These are phyloP conservation scores for Sebastes fasciatus DNA, from an alignment of 2,113 vertebrate genomes.

Conservation along the genomic window DNA sequence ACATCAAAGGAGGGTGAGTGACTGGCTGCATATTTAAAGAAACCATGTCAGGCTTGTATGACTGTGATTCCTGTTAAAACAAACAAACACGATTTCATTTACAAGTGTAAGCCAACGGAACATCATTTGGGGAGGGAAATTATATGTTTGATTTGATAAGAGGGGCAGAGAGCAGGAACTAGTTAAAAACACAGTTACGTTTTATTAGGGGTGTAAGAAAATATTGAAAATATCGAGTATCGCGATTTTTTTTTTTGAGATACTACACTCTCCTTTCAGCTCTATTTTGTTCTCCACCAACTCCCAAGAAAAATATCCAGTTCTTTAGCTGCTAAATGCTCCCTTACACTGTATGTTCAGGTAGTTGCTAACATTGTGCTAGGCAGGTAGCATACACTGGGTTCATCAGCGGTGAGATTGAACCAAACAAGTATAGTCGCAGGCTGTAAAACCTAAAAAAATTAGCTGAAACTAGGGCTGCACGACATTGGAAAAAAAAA, in stretches of 20 bases:
- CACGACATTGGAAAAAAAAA: background rate
- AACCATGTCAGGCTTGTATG: background rate
- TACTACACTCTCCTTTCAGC: background rate
- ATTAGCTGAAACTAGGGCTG: background rate
- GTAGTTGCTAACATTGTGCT: background rate
- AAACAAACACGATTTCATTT: background rate
- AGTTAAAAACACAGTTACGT: background rate
- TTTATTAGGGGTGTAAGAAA: too few species aligned
- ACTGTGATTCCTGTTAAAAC: background rate
- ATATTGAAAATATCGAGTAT: too few species aligned
- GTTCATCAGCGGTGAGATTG: background rate
- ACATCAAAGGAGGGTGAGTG: conserved; percentile 97
- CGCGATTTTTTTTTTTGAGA: too few species aligned
- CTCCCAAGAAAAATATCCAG: background rate
- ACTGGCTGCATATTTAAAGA: conserved; percentile 7
- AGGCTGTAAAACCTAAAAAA: background rate
- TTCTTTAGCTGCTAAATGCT: background rate
- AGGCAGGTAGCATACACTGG: background rate
- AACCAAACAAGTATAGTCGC: too few species aligned
- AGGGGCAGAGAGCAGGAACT: background rate
- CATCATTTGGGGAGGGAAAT: background rate
- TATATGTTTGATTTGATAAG: background rate
- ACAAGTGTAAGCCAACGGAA: background rate
- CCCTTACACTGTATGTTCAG: background rate
- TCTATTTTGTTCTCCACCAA: background rate